Evolutionary conservation across 1,140 invertebrate species (phyloP).

Genomic region (Samia ricini): DNA sequence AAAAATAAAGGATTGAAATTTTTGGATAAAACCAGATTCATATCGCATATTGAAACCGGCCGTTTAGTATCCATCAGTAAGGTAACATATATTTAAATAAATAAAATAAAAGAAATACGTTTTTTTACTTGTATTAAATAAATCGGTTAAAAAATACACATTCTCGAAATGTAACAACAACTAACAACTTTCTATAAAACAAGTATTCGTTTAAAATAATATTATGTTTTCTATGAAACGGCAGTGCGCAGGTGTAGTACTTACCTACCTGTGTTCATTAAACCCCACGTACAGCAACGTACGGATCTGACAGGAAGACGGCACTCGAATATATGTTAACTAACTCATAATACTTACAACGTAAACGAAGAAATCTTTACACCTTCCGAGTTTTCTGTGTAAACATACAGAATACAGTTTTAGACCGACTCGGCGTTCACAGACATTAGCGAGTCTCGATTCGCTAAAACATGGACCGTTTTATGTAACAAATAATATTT

Average conservation of each 20-base stretch:
- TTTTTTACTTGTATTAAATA: too few species aligned
- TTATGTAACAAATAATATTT: background rate
- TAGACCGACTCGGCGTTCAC: background rate
- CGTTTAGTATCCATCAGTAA: too few species aligned
- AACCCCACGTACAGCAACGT: background rate
- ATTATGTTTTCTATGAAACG: background rate
- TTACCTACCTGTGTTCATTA: too few species aligned
- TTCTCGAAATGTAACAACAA: too few species aligned
- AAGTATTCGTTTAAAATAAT: background rate
- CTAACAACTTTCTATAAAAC: background rate
- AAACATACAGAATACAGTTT: background rate
- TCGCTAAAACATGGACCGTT: background rate
- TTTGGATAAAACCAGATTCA: too few species aligned
- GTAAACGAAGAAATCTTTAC: background rate
- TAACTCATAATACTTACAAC: background rate
- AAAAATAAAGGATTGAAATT: too few species aligned
- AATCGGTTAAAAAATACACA: too few species aligned
- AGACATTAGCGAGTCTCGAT: background rate
- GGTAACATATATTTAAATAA: too few species aligned
- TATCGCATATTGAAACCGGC: too few species aligned
- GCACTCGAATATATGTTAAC: background rate
- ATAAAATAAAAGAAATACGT: too few species aligned
- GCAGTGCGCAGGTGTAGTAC: background rate
- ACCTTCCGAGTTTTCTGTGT: background rate
- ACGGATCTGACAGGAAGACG: background rate